Evolutionary conservation across 2,113 vertebrate genomes (phyloP).

Genomic region (Hydrochoerus hydrochaeris): DNA sequence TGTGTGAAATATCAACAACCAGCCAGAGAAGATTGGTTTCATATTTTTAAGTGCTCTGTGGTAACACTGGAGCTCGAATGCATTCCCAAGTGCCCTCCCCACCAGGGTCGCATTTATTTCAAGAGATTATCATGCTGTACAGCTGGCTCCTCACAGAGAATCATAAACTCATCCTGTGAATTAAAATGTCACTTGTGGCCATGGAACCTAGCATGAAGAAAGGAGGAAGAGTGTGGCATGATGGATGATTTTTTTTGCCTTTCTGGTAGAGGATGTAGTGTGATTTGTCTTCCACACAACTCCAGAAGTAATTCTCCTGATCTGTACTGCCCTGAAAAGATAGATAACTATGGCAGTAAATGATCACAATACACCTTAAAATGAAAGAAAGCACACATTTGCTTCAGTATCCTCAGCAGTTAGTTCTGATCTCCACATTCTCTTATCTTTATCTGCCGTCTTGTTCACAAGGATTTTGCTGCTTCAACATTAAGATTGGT

Average conservation of each 20-base stretch:
- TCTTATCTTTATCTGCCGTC: neutral
- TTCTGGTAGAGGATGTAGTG: neutral
- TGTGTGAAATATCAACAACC: conserved; percentile 3
- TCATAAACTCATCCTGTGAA: conserved; percentile 58
- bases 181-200: conserved; percentile 30
- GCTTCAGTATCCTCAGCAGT: neutral
- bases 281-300: conserved; percentile 24
- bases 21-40: conserved; percentile 6
- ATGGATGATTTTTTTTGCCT: neutral
- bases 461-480: conserved; percentile 34
- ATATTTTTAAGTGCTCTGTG: conserved; percentile 18
- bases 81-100: neutral
- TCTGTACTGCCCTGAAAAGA: neutral
- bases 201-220: neutral
- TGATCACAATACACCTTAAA: neutral
- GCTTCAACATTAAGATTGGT: neutral
- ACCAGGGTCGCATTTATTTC: conserved; percentile 22
- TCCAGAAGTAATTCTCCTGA: neutral
- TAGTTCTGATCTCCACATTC: neutral
- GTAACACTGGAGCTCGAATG: neutral
- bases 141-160: conserved; percentile 31
- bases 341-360: neutral
- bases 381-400: neutral
- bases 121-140: conserved; percentile 23
- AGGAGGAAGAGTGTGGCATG: conserved; percentile 20